Evolutionary conservation across 2,113 vertebrate genomes (phyloP).

Genomic region (Pituophis catenifer): DNA sequence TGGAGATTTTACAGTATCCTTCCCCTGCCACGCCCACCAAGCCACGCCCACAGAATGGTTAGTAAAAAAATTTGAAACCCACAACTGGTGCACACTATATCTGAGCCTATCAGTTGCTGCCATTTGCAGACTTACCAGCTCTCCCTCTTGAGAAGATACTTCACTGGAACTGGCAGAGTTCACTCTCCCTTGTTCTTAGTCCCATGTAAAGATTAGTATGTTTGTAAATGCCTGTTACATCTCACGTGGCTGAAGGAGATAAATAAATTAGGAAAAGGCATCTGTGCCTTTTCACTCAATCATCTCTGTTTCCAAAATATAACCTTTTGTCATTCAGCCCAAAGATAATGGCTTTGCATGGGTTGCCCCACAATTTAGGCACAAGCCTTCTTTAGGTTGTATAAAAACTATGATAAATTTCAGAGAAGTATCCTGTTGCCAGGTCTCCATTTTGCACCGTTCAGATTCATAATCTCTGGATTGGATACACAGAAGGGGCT

Average conservation of each 20-base stretch:
- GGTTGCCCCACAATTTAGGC: background rate
- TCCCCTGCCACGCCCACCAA: too few species aligned
- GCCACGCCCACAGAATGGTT: too few species aligned
- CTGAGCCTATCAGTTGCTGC: background rate
- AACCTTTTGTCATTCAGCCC: background rate
- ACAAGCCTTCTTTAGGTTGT: background rate
- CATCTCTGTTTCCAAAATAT: conserved; percentile 1
- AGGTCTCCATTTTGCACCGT: background rate
- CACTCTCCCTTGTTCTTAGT: background rate
- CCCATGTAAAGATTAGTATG: background rate
- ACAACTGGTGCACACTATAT: background rate
- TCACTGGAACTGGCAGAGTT: background rate
- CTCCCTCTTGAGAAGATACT: background rate
- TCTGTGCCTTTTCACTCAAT: background rate
- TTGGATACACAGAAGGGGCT: background rate
- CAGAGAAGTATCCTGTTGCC: background rate
- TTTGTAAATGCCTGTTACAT: background rate
- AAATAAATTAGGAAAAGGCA: background rate
- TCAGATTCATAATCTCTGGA: background rate
- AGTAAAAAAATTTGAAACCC: too few species aligned
- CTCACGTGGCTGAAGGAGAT: background rate
- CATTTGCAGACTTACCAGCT: background rate
- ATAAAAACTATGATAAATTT: background rate
- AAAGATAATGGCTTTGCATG: background rate
- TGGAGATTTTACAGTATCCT: too few species aligned